phyloP scores from a whole-genome alignment of 2,888 invertebrate species.

The Portevinia maculata region DNA sequence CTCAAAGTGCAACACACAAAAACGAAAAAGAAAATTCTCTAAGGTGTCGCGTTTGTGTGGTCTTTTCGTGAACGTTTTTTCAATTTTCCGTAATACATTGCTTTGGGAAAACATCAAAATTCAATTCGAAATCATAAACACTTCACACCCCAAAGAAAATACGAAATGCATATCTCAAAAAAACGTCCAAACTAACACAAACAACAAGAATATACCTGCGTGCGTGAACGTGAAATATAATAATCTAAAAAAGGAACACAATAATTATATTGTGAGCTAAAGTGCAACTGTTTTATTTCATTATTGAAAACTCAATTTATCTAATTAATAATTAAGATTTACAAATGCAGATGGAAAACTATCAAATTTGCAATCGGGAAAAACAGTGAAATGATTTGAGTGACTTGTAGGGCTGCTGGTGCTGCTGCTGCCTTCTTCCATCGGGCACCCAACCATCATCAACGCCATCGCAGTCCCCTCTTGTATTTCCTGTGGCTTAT shows the following conservation, averaged over 20 bases:
- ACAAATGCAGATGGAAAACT: conserved; percentile 33
- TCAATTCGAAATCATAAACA: conserved; percentile 42
- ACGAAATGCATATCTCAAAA: conserved; percentile 73
- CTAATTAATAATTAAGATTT: conserved; percentile 22
- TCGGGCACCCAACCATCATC: conserved; percentile 33
- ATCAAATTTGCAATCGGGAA: conserved; percentile 11
- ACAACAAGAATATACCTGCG: conserved; percentile 70
- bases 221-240: conserved; percentile 73
- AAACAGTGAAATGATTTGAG: conserved; percentile 57
- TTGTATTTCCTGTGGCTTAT: conserved; percentile 39
- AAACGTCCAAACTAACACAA: conserved; percentile 73
- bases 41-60: conserved; percentile 73
- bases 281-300: conserved; percentile 42
- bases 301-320: conserved; percentile 26
- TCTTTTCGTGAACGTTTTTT: conserved; percentile 64
- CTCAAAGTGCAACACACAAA: conserved; percentile 71
- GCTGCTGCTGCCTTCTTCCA: conserved; percentile 57
- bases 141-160: conserved; percentile 43
- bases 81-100: conserved; percentile 50
- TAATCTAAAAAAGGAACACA: conserved; percentile 46
- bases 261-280: conserved; percentile 26
- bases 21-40: conserved; percentile 61
- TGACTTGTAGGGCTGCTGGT: conserved; percentile 40
- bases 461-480: conserved; percentile 28
- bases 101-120: conserved; percentile 42